Conservation (phyloP, 2,797 vertebrate genomes). For the Atherinosoma microstoma region DNA sequence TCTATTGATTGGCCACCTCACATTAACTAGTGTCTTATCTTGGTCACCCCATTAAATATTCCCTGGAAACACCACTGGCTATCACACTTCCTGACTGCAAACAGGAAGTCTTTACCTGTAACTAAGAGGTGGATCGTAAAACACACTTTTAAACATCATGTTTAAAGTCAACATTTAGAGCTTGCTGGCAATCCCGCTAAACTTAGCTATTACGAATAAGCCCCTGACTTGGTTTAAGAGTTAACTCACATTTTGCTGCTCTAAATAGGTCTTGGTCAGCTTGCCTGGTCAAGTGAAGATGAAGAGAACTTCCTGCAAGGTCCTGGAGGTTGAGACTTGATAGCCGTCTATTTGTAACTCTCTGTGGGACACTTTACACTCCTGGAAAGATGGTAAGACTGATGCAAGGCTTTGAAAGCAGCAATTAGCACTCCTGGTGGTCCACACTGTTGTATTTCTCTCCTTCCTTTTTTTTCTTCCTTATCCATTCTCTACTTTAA, state of each 20-base stretch:
- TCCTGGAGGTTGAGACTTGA: slow-evolving; percentile 64
- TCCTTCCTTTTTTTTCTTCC: slow-evolving; percentile 51
- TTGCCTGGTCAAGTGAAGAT: slow-evolving; percentile 65
- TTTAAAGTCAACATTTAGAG: slow-evolving; percentile 12
- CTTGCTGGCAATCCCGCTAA: not conserved
- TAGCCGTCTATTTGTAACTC: slow-evolving; percentile 69
- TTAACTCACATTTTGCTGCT: slow-evolving; percentile 26
- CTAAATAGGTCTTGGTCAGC: slow-evolving; percentile 49
- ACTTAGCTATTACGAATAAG: not conserved
- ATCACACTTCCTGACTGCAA: not conserved
- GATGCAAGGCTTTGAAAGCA: slow-evolving; percentile 82
- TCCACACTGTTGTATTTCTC: slow-evolving; percentile 58
- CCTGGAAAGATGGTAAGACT: slow-evolving; percentile 65
- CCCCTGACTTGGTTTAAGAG: slow-evolving; percentile 1
- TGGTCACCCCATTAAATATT: too few relatives aligned
- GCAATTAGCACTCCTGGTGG: slow-evolving; percentile 84
- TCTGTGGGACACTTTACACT: slow-evolving; percentile 65
- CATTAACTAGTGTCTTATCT: not conserved
- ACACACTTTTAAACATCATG: not conserved
- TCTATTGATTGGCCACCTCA: not conserved
- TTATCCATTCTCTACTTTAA: slow-evolving; percentile 68
- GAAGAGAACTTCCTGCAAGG: slow-evolving; percentile 59
- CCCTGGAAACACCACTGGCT: too few relatives aligned
- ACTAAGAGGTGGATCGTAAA: not conserved
- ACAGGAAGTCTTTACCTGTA: not conserved